These are phyloP conservation scores for Apocheima hispidaria DNA, from an alignment of 2,888 invertebrate genomes.

Conservation along the genomic window DNA sequence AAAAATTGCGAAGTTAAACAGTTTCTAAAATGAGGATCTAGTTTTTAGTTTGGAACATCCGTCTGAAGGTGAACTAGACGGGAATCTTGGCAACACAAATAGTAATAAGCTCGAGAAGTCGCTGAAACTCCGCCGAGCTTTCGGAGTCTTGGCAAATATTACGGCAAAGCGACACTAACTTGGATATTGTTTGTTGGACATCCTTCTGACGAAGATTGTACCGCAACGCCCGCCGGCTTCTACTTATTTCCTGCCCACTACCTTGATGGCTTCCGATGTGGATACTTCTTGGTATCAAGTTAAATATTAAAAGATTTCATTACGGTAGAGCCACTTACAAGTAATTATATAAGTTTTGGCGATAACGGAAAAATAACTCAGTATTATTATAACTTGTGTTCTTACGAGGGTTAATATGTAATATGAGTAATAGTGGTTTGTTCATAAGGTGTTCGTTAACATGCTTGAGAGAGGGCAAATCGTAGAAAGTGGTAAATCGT, in stretches of 20 bases:
- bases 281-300: constrained; percentile 21
- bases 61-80: constrained; percentile 57
- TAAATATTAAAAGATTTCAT: neutral
- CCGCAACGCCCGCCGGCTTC: constrained; percentile 32
- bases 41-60: constrained; percentile 48
- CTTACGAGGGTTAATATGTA: too few species aligned
- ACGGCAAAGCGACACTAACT: constrained; percentile 77
- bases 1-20: constrained; percentile 35
- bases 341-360: too few species aligned
- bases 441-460: too few species aligned
- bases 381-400: too few species aligned
- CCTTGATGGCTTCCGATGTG: constrained; percentile 35
- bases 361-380: too few species aligned
- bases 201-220: constrained; percentile 54
- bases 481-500: too few species aligned
- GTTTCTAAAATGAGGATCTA: constrained; percentile 35
- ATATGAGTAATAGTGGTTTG: too few species aligned
- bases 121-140: constrained; percentile 67
- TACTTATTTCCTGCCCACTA: constrained; percentile 31
- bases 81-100: constrained; percentile 74
- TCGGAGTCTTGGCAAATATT: constrained; percentile 74
- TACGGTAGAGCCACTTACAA: neutral
- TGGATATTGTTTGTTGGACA: constrained; percentile 77
- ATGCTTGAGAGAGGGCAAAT: too few species aligned
- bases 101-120: constrained; percentile 79